phyloP scores from a whole-genome alignment of 2,113 vertebrate genomes.

The Marmota monax region DNA sequence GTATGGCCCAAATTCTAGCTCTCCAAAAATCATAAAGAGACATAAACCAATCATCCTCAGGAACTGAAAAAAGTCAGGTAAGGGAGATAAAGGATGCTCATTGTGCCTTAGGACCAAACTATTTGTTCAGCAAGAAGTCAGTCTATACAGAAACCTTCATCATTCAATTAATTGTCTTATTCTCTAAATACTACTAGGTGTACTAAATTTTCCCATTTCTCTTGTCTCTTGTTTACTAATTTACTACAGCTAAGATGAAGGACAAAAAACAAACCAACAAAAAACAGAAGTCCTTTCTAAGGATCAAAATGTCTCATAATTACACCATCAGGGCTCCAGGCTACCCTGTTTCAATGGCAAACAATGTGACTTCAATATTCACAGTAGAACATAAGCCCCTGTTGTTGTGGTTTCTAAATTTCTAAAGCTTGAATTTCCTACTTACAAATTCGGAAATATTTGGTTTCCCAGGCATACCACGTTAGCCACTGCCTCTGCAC shows the following conservation, averaged over 20 bases:
- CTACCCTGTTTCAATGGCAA: constrained; percentile 50
- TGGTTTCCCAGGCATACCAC: constrained; percentile 77
- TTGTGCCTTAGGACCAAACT: neutral
- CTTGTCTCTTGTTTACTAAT: neutral
- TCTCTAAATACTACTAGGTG: constrained; percentile 10
- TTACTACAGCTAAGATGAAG: constrained; percentile 42
- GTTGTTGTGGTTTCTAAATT: constrained; percentile 78
- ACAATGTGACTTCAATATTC: constrained; percentile 65
- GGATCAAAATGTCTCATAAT: constrained; percentile 53
- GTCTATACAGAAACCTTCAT: neutral
- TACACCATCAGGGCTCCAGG: neutral
- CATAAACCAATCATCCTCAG: constrained; percentile 59
- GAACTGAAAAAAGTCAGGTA: constrained; percentile 14
- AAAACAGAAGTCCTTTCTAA: neutral
- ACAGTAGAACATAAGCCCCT: constrained; percentile 63
- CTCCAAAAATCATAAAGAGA: constrained; percentile 10
- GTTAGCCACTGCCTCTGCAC: constrained; percentile 63
- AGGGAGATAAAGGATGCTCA: neutral
- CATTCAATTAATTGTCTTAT: neutral
- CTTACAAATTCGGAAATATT: constrained; percentile 72
- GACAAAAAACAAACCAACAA: neutral
- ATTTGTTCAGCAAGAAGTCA: constrained; percentile 26
- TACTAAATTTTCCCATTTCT: neutral
- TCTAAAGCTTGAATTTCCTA: constrained; percentile 67
- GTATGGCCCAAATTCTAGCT: constrained; percentile 60